Conservation (phyloP, 2,797 vertebrate genomes). For the Margarornis squamiger region DNA sequence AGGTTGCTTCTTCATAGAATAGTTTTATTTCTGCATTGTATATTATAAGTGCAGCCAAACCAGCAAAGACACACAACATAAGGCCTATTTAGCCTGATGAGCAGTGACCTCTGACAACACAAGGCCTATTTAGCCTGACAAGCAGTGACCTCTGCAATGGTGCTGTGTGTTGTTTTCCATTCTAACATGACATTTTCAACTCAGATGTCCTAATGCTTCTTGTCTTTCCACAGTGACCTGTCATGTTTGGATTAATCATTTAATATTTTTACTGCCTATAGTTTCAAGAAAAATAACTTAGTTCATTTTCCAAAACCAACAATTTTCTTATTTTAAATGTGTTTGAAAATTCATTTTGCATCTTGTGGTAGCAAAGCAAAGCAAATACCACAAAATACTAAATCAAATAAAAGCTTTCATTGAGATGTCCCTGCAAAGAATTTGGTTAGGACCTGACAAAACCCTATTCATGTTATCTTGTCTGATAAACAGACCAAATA, state of each 20-base stretch:
- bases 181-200: background rate
- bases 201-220: background rate
- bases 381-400: background rate
- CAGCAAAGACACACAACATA: background rate
- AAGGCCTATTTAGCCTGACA: background rate
- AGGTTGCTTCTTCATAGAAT: background rate
- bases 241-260: background rate
- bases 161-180: background rate
- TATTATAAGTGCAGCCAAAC: background rate
- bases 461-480: background rate
- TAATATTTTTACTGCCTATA: background rate
- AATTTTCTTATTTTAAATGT: background rate
- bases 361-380: background rate
- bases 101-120: background rate
- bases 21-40: background rate
- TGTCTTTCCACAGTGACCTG: background rate
- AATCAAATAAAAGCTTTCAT: background rate
- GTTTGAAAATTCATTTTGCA: background rate
- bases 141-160: background rate
- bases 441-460: background rate
- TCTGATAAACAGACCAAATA: background rate
- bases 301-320: background rate
- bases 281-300: background rate
- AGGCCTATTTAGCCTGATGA: background rate
- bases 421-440: background rate